These are phyloP conservation scores for Mesitornis unicolor DNA, from an alignment of 2,113 vertebrate species.

Conservation along the genomic window DNA sequence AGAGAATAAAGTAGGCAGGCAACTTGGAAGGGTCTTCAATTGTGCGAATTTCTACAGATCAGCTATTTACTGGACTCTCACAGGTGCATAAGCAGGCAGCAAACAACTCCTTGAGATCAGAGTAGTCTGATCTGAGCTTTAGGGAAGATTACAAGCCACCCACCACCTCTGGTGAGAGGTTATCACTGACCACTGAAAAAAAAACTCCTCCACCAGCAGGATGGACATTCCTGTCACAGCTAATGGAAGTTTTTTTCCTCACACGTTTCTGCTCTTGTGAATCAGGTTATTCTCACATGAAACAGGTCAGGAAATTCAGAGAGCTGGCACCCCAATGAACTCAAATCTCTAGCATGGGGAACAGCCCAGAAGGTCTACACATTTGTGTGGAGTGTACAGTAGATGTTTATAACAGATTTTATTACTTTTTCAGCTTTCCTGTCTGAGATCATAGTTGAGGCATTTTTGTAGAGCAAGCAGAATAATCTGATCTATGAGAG, in stretches of 20 bases:
- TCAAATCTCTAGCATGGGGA: rapidly evolving
- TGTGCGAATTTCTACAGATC: neutral
- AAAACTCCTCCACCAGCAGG: neutral
- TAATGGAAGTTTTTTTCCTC: neutral
- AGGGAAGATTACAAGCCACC: neutral
- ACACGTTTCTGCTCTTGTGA: neutral
- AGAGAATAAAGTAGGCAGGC: neutral
- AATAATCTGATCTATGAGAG: neutral
- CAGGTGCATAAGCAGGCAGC: neutral
- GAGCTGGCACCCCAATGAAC: neutral
- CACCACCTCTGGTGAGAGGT: neutral
- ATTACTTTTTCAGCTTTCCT: neutral
- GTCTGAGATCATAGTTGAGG: neutral
- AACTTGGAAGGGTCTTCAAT: neutral
- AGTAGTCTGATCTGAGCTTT: neutral
- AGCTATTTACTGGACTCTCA: neutral
- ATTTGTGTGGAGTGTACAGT: neutral
- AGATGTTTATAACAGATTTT: neutral
- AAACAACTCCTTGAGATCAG: neutral
- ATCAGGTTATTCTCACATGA: neutral
- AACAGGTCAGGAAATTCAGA: neutral
- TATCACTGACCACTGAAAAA: neutral
- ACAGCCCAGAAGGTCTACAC: neutral
- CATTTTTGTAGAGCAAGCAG: neutral
- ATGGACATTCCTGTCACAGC: neutral